These are phyloP conservation scores for Echeneis naucrates DNA, from an alignment of 2,797 vertebrate genomes.

Conservation along the genomic window DNA sequence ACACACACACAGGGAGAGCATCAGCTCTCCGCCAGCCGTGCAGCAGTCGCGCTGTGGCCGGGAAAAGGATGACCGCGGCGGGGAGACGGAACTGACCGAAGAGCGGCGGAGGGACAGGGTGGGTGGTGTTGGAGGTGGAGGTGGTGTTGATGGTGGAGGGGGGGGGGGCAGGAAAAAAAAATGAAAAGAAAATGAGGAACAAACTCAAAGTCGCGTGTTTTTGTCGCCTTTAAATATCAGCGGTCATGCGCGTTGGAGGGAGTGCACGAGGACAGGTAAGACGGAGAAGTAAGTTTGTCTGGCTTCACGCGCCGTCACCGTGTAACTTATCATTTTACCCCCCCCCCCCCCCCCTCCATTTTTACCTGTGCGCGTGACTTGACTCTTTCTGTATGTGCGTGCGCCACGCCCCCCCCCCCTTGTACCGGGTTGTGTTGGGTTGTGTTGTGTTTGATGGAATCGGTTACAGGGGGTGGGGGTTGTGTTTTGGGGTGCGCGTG, in stretches of 20 bases:
- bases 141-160: not conserved
- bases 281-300: conserved; percentile 45
- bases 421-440: not conserved
- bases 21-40: conserved; percentile 74
- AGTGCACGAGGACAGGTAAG: conserved; percentile 68
- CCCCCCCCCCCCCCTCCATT: not conserved
- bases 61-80: conserved; percentile 63
- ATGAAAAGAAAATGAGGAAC: conserved; percentile 49
- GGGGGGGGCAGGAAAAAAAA: too few species aligned
- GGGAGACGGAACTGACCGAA: conserved; percentile 30
- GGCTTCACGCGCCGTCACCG: not conserved
- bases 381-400: conserved; percentile 23
- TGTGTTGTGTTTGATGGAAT: not conserved
- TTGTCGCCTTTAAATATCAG: conserved; percentile 65
- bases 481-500: conserved; percentile 16
- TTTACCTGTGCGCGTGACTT: conserved; percentile 42
- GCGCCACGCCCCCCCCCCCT: conserved; percentile 14
- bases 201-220: conserved; percentile 59
- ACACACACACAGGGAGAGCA: conserved; percentile 50
- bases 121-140: not conserved
- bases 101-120: not conserved
- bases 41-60: conserved; percentile 66
- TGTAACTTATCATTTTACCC: conserved; percentile 12
- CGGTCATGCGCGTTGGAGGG: conserved; percentile 37
- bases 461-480: too few species aligned